Evolutionary conservation across 2,113 vertebrate species (phyloP).

Genomic region (Laticauda colubrina): DNA sequence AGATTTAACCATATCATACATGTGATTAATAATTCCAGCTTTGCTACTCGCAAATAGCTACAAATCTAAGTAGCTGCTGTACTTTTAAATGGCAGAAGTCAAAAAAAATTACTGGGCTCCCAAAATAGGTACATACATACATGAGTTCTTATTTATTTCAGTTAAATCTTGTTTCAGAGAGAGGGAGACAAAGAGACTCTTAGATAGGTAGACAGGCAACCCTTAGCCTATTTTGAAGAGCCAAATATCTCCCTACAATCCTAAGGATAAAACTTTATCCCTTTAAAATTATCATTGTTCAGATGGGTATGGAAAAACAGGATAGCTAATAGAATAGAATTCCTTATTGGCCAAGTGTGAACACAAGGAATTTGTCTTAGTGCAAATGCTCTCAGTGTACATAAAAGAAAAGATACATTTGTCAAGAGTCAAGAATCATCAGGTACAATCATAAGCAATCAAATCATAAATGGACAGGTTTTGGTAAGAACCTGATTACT

Average conservation of each 20-base stretch:
- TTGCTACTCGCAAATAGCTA: not conserved
- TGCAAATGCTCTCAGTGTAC: too few species aligned
- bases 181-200: not conserved
- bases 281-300: not conserved
- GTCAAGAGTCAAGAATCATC: too few species aligned
- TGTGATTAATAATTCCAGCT: slow-evolving; percentile 17
- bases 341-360: too few species aligned
- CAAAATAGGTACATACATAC: not conserved
- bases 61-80: not conserved
- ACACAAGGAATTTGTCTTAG: too few species aligned
- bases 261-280: not conserved
- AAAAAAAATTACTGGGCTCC: not conserved
- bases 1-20: slow-evolving; percentile 6
- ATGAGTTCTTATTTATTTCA: not conserved
- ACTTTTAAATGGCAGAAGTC: not conserved
- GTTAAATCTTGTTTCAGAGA: not conserved
- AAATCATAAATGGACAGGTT: not conserved
- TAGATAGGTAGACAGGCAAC: not conserved
- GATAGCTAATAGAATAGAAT: not conserved
- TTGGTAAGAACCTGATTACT: not conserved
- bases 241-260: not conserved
- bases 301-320: not conserved
- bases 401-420: too few species aligned
- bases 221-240: not conserved
- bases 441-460: too few species aligned